Conservation (phyloP, 2,888 invertebrate species). For the Phortica okadai region DNA sequence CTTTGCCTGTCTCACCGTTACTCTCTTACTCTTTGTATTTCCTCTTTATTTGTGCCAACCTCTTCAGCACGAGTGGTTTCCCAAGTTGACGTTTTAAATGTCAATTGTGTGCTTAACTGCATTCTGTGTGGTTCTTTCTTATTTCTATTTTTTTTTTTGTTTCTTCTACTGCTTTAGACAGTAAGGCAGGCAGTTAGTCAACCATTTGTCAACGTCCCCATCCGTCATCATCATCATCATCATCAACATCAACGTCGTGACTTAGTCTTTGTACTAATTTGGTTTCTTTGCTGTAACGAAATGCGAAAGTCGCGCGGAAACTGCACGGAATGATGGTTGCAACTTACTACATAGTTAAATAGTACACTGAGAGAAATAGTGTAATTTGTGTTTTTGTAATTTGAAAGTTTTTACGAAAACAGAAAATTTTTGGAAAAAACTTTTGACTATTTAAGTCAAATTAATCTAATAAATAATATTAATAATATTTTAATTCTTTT, state of each 20-base stretch:
- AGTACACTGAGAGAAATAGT: not conserved
- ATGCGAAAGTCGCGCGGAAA: constrained; percentile 25
- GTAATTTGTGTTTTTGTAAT: no score
- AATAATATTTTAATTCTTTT: not conserved
- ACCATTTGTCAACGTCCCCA: not conserved
- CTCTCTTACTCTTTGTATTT: not conserved
- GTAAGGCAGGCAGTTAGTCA: constrained; percentile 3
- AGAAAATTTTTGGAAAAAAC: no score
- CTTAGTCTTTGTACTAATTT: constrained; percentile 55
- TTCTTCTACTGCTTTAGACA: not conserved
- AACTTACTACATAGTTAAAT: constrained; percentile 9
- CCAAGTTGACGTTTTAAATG: constrained; percentile 72
- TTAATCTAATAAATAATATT: not conserved
- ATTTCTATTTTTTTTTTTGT: not conserved
- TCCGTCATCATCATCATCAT: constrained; percentile 41
- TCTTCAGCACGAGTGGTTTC: constrained; percentile 68
- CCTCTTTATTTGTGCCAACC: constrained; percentile 63
- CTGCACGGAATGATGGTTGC: constrained; percentile 14
- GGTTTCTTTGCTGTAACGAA: constrained; percentile 57
- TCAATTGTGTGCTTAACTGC: constrained; percentile 74
- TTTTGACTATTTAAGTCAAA: not conserved
- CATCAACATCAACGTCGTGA: constrained; percentile 41
- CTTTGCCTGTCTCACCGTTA: not conserved
- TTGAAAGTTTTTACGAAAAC: no score
- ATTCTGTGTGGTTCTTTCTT: constrained; percentile 52